These are phyloP conservation scores for Alosa sapidissima DNA, from an alignment of 2,797 vertebrate species.

Conservation along the genomic window DNA sequence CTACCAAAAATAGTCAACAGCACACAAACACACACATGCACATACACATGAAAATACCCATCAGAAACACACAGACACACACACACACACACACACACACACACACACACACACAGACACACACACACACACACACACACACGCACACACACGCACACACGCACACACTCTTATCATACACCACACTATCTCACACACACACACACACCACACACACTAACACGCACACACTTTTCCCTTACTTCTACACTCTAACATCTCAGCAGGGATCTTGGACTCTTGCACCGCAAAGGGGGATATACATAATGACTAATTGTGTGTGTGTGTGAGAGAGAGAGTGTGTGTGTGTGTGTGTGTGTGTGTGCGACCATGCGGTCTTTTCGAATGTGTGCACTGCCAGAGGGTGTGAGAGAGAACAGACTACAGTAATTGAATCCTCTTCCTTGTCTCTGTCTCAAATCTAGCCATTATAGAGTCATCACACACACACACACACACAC, in stretches of 20 bases:
- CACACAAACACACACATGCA: neutral
- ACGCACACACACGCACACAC: too few species aligned
- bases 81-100: too few species aligned
- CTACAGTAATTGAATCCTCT: constrained; percentile 75
- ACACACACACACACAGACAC: too few species aligned
- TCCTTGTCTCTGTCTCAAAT: constrained; percentile 57
- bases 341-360: constrained; percentile 38
- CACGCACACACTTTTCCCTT: neutral
- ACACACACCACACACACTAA: neutral
- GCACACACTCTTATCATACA: too few species aligned
- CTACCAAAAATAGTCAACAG: neutral
- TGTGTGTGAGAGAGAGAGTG: constrained; percentile 29
- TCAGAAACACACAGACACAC: too few species aligned
- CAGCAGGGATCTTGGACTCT: neutral
- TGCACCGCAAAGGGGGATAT: constrained; percentile 50
- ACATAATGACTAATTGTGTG: constrained; percentile 47
- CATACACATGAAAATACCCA: too few species aligned
- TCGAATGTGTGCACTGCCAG: constrained; percentile 59
- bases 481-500: constrained; percentile 39
- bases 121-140: too few species aligned
- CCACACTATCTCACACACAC: neutral
- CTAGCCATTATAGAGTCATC: constrained; percentile 53
- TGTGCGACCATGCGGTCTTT: constrained; percentile 13
- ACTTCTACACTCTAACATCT: neutral
- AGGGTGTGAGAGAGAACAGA: constrained; percentile 75